A percentile compares a stretch with the other conserved stretches of the same genome.
Evolutionary conservation across 35 echinoderm and acorn worm genomes (phyloP).

Genomic region (Lytechinus pictus): DNA sequence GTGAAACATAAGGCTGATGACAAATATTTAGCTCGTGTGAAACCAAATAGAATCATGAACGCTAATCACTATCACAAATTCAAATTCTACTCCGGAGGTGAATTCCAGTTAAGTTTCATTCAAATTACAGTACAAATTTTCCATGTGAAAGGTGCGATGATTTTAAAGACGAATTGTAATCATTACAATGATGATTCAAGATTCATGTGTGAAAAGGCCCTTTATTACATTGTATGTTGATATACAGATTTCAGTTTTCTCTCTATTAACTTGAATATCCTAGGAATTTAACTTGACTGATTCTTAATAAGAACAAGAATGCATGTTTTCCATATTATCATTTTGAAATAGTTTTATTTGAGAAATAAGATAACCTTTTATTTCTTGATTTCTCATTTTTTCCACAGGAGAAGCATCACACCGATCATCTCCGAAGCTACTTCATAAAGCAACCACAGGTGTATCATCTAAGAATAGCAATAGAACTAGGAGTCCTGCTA

Average conservation of each 20-base stretch:
- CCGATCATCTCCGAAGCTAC: neutral
- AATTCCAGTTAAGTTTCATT: too few species aligned
- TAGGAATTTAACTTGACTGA: too few species aligned
- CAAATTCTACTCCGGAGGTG: neutral
- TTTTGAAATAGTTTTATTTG: neutral
- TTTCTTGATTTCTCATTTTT: neutral
- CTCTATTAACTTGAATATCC: neutral
- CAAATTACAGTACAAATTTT: too few species aligned
- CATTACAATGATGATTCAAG: too few species aligned
- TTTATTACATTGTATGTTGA: neutral
- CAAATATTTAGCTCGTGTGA: too few species aligned
- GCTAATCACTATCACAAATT: neutral
- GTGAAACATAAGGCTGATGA: too few species aligned
- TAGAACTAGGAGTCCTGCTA: neutral
- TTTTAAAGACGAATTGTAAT: too few species aligned
- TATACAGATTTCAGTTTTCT: neutral
- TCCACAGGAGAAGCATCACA: neutral
- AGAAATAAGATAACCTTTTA: neutral
- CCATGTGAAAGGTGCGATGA: neutral
- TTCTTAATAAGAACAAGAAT: neutral
- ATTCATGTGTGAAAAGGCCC: too few species aligned
- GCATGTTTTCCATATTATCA: neutral
- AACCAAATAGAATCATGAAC: too few species aligned
- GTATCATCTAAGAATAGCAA: slow-evolving; percentile 15
- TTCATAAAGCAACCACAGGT: slow-evolving; percentile 25